Evolutionary conservation across 2,113 vertebrate genomes (phyloP), one percentile per base, ranked within the genome.

Genomic region (Butorides virescens): DNA sequence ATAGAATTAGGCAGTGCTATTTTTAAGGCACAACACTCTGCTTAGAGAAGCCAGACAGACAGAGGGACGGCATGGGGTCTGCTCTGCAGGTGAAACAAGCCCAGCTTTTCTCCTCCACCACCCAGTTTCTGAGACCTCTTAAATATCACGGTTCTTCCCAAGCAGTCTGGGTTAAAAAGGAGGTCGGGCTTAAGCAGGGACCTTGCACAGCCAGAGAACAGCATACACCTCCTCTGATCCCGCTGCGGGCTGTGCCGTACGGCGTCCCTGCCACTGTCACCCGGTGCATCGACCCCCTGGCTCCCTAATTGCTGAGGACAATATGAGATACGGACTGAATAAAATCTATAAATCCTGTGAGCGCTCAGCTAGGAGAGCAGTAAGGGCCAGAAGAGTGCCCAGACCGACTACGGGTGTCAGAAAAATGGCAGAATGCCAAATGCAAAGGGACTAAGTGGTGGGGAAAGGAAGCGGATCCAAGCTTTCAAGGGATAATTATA

Each of bases 391-490:
- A 30, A 10, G 21, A 72, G 36, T 22, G 13, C 63, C 30, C 37
- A 53, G 70, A 30, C 20, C n/a, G 58, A 80, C 55, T 3, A 17
- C 1, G 2, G 0, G 5, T 10, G 1, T 5, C 5, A 27, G 53
- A 10, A 55, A 63, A 27, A 8, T 4, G n/a, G 36, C 67, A 3
- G 11, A 44, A 53, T 13, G 44, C 70, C 74, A 72, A 42, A 34
- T 7, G 6, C 4, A 52, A 29, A 49, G 32, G 22, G 58, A 29
- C 22, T 62, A 29, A 62, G 44, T n/a, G 37, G 34, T 34, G 32
- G 78, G n/a, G 23, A 17, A 47, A 65, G 49, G 26, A 56, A 70
- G 42, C 1, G 1, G 9, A 55, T 66, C 32, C 36, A 29, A 36
- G 50, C 34, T 90, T 78, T 42, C 36, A 65, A 65, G 19, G 32